These are phyloP conservation scores for Tetheella fluctuosa DNA, from an alignment of 2,888 invertebrate genomes.

Conservation along the genomic window DNA sequence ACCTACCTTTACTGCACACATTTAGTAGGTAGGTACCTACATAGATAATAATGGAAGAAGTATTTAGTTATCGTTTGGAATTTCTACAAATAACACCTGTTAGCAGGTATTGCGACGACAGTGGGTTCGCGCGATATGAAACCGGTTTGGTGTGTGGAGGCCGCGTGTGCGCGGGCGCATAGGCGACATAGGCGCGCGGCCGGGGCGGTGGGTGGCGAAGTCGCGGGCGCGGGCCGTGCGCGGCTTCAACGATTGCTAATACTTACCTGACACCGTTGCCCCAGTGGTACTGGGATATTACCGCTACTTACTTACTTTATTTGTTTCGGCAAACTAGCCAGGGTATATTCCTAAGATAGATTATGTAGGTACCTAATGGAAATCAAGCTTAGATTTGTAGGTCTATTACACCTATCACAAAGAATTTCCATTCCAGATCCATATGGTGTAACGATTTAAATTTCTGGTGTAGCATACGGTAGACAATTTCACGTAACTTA, in stretches of 20 bases:
- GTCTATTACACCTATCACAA: no score
- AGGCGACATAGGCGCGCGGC: slow-evolving; percentile 32
- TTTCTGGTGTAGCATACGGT: no score
- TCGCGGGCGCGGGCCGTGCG: slow-evolving; percentile 21
- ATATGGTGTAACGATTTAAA: no score
- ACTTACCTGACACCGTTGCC: slow-evolving; percentile 68
- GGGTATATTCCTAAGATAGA: background rate
- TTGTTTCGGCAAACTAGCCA: background rate
- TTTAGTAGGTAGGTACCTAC: background rate
- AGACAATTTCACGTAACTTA: no score
- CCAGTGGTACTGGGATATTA: slow-evolving; percentile 65
- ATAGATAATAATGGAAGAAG: slow-evolving; percentile 22
- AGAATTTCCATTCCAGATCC: no score
- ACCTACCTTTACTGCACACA: background rate
- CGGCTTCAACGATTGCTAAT: slow-evolving; percentile 41
- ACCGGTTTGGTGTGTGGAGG: slow-evolving; percentile 58
- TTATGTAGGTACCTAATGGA: background rate
- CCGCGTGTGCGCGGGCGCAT: slow-evolving; percentile 21
- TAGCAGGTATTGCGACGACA: slow-evolving; percentile 68
- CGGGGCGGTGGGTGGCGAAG: slow-evolving; percentile 14
- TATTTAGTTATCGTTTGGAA: slow-evolving; percentile 59
- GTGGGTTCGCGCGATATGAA: slow-evolving; percentile 58
- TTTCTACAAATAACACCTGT: slow-evolving; percentile 76
- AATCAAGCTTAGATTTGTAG: no score
- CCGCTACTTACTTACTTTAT: slow-evolving; percentile 59